Percentiles rank a stretch among this genome's conserved stretches.
Evolutionary conservation across 2,113 vertebrate species (phyloP).

Genomic region (Perccottus glenii): DNA sequence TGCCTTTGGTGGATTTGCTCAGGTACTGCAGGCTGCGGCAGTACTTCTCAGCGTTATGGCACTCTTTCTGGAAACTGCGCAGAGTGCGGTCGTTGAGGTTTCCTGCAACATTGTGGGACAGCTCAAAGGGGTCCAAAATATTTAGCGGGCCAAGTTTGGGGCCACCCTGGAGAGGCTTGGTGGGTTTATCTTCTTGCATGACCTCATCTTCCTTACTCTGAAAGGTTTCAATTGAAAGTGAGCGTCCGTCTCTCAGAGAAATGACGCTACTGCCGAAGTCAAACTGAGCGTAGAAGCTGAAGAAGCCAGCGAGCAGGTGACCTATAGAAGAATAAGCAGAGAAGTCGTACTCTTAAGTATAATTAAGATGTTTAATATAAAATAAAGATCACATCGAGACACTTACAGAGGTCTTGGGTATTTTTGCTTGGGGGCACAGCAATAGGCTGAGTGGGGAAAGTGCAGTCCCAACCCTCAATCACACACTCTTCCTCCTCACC

Average conservation of each 20-base stretch:
- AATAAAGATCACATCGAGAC: not conserved
- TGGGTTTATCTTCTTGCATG: slow-evolving; percentile 26
- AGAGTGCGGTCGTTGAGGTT: slow-evolving; percentile 85
- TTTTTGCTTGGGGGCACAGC: slow-evolving; percentile 83
- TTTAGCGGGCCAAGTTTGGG: slow-evolving; percentile 84
- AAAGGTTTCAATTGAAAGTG: slow-evolving; percentile 71
- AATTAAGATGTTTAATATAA: not conserved
- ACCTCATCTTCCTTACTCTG: slow-evolving; percentile 18
- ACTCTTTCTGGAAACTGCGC: slow-evolving; percentile 78
- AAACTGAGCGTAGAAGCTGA: slow-evolving; percentile 82
- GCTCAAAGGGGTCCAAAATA: slow-evolving; percentile 91
- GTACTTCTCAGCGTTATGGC: slow-evolving; percentile 82
- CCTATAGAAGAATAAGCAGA: slow-evolving; percentile 65
- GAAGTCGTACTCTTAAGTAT: too few relatives aligned
- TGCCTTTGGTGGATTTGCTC: slow-evolving; percentile 83
- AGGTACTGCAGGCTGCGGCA: slow-evolving; percentile 89
- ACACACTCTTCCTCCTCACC: slow-evolving; percentile 83
- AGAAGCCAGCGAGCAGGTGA: slow-evolving; percentile 86
- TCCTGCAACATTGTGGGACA: slow-evolving; percentile 89
- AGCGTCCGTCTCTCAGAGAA: slow-evolving; percentile 80
- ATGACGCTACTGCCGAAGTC: slow-evolving; percentile 83
- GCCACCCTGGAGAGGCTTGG: not conserved
- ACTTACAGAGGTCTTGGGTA: slow-evolving; percentile 84
- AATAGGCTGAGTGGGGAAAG: slow-evolving; percentile 83
- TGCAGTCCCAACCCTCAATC: slow-evolving; percentile 90